Evolutionary conservation across 2,113 vertebrate species (phyloP).

Genomic region (Lonchura striata): DNA sequence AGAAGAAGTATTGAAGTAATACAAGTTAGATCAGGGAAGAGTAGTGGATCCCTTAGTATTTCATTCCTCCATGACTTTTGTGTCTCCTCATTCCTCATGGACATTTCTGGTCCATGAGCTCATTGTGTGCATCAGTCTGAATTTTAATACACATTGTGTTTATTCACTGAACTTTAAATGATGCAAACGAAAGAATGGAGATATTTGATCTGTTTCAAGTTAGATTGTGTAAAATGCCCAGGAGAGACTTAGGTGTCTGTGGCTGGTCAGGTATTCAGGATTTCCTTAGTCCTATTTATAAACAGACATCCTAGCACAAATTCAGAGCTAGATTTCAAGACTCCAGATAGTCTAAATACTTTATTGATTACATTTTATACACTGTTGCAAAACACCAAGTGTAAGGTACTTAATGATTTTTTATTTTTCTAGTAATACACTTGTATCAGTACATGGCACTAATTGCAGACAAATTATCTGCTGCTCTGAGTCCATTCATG

Average conservation of each 20-base stretch:
- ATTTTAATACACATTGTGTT: not conserved
- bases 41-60: not conserved
- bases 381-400: not conserved
- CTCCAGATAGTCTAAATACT: constrained; percentile 3
- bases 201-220: not conserved
- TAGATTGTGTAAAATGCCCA: not conserved
- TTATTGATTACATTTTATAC: constrained; percentile 54
- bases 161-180: not conserved
- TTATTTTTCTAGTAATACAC: not conserved
- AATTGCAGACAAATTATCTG: constrained; percentile 32
- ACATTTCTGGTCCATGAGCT: not conserved
- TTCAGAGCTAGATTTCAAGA: not conserved
- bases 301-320: not conserved
- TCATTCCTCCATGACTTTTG: not conserved
- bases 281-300: not conserved
- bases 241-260: not conserved
- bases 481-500: not conserved
- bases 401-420: not conserved
- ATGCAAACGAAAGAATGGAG: not conserved
- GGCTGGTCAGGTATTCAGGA: not conserved
- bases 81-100: not conserved
- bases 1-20: not conserved
- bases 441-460: not conserved
- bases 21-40: not conserved
- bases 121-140: not conserved